A percentile compares a stretch with the other conserved stretches of the same genome.
phyloP scores from a whole-genome alignment of 2,797 vertebrate species.

The Periparus ater region DNA sequence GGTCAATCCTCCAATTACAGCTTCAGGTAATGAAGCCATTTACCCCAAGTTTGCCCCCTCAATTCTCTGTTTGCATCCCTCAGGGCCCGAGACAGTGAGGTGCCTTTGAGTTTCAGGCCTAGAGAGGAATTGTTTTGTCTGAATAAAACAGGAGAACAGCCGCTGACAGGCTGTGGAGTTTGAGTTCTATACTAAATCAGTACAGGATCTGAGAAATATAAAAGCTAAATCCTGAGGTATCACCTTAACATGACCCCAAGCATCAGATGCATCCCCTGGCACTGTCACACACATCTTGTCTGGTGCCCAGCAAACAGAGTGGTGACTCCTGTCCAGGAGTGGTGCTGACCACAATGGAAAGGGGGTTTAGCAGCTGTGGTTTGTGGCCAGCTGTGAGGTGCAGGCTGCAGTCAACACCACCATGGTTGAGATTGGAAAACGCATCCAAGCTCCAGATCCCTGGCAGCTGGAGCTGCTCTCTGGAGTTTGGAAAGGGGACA shows the following conservation, averaged over 20 bases:
- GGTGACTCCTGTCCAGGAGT: fast-evolving
- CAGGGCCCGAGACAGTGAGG: too few relatives aligned
- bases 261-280: neutral
- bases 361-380: neutral
- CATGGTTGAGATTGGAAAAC: neutral
- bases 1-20: neutral
- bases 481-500: neutral
- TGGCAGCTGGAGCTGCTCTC: neutral
- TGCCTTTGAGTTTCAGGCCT: neutral
- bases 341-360: neutral
- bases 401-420: neutral
- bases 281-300: neutral
- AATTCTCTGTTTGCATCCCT: neutral
- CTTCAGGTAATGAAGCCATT: neutral
- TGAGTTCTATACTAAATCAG: too few relatives aligned
- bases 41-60: neutral
- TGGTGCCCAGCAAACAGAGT: fast-evolving
- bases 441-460: fast-evolving
- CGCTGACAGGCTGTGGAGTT: neutral
- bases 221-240: neutral
- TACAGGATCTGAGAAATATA: neutral
- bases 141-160: neutral
- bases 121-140: neutral
- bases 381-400: neutral
- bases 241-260: neutral